These are phyloP conservation scores for Dendrolimus pini DNA, from an alignment of 2,888 invertebrate species.

Conservation along the genomic window DNA sequence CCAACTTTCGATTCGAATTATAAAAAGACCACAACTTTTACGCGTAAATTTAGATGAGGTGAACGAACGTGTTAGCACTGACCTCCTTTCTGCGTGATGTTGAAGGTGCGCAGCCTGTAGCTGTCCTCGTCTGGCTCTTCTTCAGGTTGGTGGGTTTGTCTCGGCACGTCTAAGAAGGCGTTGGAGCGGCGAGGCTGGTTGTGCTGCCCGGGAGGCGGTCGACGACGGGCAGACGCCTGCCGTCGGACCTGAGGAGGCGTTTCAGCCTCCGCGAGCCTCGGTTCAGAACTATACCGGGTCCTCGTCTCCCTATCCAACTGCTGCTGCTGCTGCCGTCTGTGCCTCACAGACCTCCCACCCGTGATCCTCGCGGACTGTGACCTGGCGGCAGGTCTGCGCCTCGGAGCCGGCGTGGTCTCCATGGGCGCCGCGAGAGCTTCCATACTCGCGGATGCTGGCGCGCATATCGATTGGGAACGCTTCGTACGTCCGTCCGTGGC, in stretches of 20 bases:
- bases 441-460: constrained; percentile 82
- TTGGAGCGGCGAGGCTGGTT: constrained; percentile 79
- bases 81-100: constrained; percentile 93
- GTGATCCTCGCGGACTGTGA: constrained; percentile 85
- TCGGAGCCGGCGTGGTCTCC: constrained; percentile 75
- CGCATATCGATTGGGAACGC: constrained; percentile 86
- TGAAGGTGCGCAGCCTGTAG: constrained; percentile 94
- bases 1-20: constrained; percentile 52
- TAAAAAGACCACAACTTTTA: constrained; percentile 49
- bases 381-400: constrained; percentile 82
- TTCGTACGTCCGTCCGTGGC: constrained; percentile 80
- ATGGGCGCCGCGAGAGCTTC: constrained; percentile 76
- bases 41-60: constrained; percentile 56
- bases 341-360: constrained; percentile 77
- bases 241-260: constrained; percentile 81
- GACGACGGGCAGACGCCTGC: constrained; percentile 77
- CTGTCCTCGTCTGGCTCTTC: constrained; percentile 89
- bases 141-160: constrained; percentile 50
- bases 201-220: constrained; percentile 65
- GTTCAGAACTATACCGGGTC: constrained; percentile 81
- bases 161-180: constrained; percentile 84
- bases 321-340: constrained; percentile 61
- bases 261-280: constrained; percentile 80
- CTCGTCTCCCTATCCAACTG: constrained; percentile 71
- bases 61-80: constrained; percentile 56